Base-by-base conservation (phyloP, 2,797 vertebrate species). In the Ceyx erithaca region DNA sequence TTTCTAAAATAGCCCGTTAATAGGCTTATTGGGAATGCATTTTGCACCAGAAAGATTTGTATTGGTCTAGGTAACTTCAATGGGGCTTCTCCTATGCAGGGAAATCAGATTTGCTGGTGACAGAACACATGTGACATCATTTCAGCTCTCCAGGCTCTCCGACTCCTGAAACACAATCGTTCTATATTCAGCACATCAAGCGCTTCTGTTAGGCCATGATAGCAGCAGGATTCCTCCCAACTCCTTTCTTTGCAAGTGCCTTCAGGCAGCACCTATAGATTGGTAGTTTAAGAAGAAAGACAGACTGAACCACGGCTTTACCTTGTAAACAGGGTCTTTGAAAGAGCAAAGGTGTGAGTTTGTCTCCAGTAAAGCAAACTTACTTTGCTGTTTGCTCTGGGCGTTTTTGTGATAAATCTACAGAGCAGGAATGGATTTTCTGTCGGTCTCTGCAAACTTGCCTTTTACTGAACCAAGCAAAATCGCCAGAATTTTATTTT, bases 241-340 rank as follows among this genome's bases (percentile, higher is more conserved):
- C 45, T 45, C 22, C 45, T 85, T 81, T 33, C 46, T 70, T 31
- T 66, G n/a, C 72, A 93, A 70, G 89, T 72, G 68, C 91, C 95
- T 57, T 41, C 69, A 43, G 83, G 92, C 78, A 28, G 75, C 79
- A 82, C 85, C 95, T 84, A 92, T n/a, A 76, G 89, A 93, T 83
- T 41, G 55, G 73, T 55, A 93, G 77, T 57, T 91, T 58, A 85
- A 58, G 37, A 58, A 81, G 61, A 94, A 80, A 97, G 89, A 89
- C 76, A 37, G 37, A 62, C 91, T 76, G 94, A 97, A 95, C 92
- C 91, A 31, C 1, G 45, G 96, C 88, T 97, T 97, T 96, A 94
- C 84, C 94, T 96, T 95, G 95, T 94, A 96, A 97, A 97, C 91
- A 96, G 79, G 78, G 89, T 91, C 94, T 98, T 95, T 95, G 92